Evolutionary conservation across 2,888 invertebrate genomes (phyloP), one percentile per base, ranked within the genome.

Genomic region (Trachelus tabidus): DNA sequence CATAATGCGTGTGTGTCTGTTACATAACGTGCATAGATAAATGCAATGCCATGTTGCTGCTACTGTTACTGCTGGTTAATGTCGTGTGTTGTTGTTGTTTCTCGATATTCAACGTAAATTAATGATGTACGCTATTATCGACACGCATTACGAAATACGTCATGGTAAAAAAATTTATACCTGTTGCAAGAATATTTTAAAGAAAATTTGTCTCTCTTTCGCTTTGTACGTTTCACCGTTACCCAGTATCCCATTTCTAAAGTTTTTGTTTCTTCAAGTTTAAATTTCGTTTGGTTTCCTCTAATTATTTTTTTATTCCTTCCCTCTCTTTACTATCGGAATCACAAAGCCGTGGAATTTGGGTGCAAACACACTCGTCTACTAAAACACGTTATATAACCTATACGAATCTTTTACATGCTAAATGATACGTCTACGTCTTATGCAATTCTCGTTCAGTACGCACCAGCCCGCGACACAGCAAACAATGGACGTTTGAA

Each of bases 61-160:
- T 88, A 86, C 85, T 84, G 81, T 88, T 89, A 87, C 84, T 76
- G 88, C 88, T 90, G 86, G 86, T 88, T 89, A 90, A 91, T 91
- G 90, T 91, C 89, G 89, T 90, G 87, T 90, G 90, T 90, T 88
- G 89, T 90, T 90, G 90, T 90, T 90, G 88, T 90, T 89, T 90
- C 90, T 90, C 84, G 88, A 90, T 89, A 89, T 87, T 88, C 89
- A 88, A 81, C 34, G 73, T 73, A 35, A 74, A 56, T 56, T 56
- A 56, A 56, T 56, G 23, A 56, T 56, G 9, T 56, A 56, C 56
- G 56, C 56, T 56, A 56, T 56, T 56, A 56, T 56, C 23, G 56
- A 56, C 56, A 56, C 23, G 56, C 56, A 56, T 56, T 56, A 23
- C 56, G 56, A 56, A 71, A 71, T 33, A 71, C 34, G 34, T 71